phyloP scores from a whole-genome alignment of 2,113 vertebrate species.

The Symphodus melops region DNA sequence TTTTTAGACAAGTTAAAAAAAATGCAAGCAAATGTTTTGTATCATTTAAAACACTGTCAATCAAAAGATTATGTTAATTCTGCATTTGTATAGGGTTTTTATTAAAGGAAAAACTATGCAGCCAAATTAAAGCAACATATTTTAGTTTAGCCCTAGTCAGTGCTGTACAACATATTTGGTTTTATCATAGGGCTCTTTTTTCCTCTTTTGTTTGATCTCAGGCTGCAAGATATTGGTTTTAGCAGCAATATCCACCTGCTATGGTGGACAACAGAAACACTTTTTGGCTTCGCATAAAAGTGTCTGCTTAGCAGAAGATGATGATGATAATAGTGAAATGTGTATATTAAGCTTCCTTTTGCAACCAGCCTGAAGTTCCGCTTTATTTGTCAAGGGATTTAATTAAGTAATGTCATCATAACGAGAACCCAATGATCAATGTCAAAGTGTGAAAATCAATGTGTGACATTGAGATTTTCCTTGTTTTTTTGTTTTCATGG shows the following conservation, averaged over 20 bases:
- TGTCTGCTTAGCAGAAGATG: constrained; percentile 20
- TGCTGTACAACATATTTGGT: background rate
- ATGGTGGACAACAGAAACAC: no score
- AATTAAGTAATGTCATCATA: constrained; percentile 28
- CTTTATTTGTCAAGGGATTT: constrained; percentile 23
- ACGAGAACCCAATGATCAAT: background rate
- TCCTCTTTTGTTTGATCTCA: constrained; percentile 1
- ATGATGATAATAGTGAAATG: no score
- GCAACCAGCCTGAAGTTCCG: constrained; percentile 10
- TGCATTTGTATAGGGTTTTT: no score
- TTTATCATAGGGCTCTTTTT: constrained; percentile 4
- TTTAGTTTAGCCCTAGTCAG: no score
- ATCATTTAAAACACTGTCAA: no score
- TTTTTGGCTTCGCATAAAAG: no score
- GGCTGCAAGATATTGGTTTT: background rate
- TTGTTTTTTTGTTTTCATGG: constrained; percentile 5
- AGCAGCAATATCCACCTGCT: no score
- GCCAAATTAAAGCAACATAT: no score
- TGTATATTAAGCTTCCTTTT: background rate
- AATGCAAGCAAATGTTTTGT: no score
- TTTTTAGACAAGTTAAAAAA: no score
- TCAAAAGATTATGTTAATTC: no score
- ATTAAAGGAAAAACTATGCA: no score
- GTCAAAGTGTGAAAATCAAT: constrained; percentile 16
- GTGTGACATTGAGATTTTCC: constrained; percentile 3